Evolutionary conservation across 2,888 invertebrate species (phyloP), one percentile per base, ranked within the genome.

Genomic region (Volucella zonaria): DNA sequence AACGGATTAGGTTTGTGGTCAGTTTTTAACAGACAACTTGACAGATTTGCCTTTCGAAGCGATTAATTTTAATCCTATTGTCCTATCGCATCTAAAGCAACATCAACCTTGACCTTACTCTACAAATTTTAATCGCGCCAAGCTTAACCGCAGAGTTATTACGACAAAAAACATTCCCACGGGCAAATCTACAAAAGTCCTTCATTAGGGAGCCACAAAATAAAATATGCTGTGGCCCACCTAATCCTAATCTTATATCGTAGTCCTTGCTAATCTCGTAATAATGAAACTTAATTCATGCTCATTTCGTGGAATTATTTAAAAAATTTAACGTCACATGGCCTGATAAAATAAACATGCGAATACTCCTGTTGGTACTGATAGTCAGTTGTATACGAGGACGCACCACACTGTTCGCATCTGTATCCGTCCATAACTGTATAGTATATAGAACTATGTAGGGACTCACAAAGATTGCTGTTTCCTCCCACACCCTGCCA

Each of bases 91-190:
- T 71, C 51, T 10, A 38, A 40, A 47, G 8, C 40, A 49, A 18
- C 49, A 18, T 11, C 59, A 14, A 43, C 61, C 40, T 40, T 47
- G 62, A 52, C 62, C 64, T 58, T 51, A 68, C 67, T 75, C 75
- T 75, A 64, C 58, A 70, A 68, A 61, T 52, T 59, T 47, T 59
- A 71, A 77, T 66, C 42, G 54, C 56, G 71, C 61, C 61, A 77
- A 67, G 77, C 66, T 52, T 23, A 71, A 49, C 82, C 82, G 56
- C 82, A 77, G 49, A 66, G 77, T 54, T 71, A 77, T 59, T 52
- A 70, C 40, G 52, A 64, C 70, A 56, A 45, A 73, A 66, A 31
- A 31, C 31, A 31, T 31, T 4, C 31, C 66, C 73, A 42, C 54
- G 59, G 71, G 11, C 54, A 66, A 73, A 64, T 64, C 78, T 43